Evolutionary conservation across 1,140 invertebrate species (phyloP), one percentile per base, ranked within the genome.

Genomic region (Gerris buenoi): DNA sequence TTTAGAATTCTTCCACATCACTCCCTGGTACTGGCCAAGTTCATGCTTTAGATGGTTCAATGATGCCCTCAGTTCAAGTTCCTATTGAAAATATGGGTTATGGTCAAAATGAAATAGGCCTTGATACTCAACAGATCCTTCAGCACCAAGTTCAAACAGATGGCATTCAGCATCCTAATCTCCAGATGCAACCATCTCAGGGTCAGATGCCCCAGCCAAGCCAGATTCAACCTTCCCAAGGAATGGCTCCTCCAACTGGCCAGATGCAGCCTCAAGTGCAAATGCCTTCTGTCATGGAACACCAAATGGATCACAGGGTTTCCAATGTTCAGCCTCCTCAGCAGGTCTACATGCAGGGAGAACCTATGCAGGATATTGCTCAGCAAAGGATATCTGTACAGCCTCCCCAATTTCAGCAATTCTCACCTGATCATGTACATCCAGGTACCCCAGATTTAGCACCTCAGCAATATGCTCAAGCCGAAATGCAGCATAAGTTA

Each of bases 311-410:
- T 60, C 65, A 66, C 5, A 66, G 65, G 25, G 65, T 66, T 5
- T 66, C 65, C 3, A 66, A 33, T 69, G 66, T 76, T 23, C 79
- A 79, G 65, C 70, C 75, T 15, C 75, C 79, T 62, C 77, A 78
- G 64, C 76, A 79, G 23, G 76, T 78, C 18, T 68, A 79, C 57
- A 75, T 77, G 1, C 75, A 79, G 57, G 76, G 77, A 58, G 75
- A 77, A 62, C 73, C 74, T 1, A 26, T 27, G 22, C 15, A 22
- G 13, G 27, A 28, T 13, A 10, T 25, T 22, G 28, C 29, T 22
- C 65, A 66, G 22, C 65, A 29, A 61, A 64, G 68, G 28, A 67
- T 69, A 23, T 69, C 68, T 27, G 66, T 67, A 14, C 46, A 64
- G 18, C 56, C 57, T 61, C 68, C 68, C 14, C 65, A 66, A 63